These are phyloP conservation scores for Drosophila willistoni DNA, from an alignment of 1,140 invertebrate genomes.

Conservation along the genomic window DNA sequence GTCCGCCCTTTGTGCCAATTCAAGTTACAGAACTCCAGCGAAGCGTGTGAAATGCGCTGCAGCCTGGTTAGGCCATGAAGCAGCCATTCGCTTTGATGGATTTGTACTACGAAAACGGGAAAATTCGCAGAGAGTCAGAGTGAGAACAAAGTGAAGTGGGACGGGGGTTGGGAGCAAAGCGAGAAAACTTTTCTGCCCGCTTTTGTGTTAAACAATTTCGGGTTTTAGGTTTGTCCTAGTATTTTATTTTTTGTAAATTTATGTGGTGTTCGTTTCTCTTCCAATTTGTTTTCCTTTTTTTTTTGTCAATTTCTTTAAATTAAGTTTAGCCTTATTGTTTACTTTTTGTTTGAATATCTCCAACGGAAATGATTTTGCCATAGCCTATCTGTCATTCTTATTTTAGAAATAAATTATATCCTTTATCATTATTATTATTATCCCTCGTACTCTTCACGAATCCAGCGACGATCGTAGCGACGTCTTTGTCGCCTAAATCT, in stretches of 20 bases:
- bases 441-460: neutral
- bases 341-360: neutral
- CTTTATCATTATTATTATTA: neutral
- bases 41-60: slow-evolving; percentile 72
- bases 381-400: too few relatives aligned
- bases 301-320: slow-evolving; percentile 1
- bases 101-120: slow-evolving; percentile 53
- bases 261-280: neutral
- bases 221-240: slow-evolving; percentile 9
- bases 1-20: slow-evolving; percentile 64
- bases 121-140: slow-evolving; percentile 14
- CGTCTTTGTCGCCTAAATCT: slow-evolving; percentile 21
- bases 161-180: neutral
- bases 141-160: neutral
- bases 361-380: too few relatives aligned
- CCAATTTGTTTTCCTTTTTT: neutral
- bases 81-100: slow-evolving; percentile 63
- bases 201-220: slow-evolving; percentile 5
- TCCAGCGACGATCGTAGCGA: slow-evolving; percentile 14
- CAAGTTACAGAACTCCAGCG: slow-evolving; percentile 76
- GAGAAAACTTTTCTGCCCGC: slow-evolving; percentile 3
- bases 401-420: too few relatives aligned
- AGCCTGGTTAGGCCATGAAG: slow-evolving; percentile 52
- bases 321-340: neutral
- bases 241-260: slow-evolving; percentile 5